phyloP scores from a whole-genome alignment of 2,113 vertebrate genomes.

The Sterrhoptilus dennistouni region DNA sequence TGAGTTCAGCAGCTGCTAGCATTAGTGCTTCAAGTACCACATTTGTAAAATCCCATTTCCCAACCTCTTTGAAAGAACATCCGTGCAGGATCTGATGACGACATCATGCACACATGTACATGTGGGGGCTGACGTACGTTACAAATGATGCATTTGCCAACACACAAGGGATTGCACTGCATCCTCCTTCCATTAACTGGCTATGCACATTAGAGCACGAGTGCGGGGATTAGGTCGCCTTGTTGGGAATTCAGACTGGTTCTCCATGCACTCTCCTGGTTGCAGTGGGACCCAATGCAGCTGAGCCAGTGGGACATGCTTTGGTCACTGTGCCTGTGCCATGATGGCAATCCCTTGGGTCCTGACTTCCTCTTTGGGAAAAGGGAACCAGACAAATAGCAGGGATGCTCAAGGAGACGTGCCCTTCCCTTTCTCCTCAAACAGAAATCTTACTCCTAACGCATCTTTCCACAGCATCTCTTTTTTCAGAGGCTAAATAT shows the following conservation, averaged over 20 bases:
- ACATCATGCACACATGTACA: accelerated
- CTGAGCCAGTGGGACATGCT: accelerated
- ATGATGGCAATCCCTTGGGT: accelerated
- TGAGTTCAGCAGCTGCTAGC: slow-evolving; percentile 23
- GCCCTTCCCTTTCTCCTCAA: neutral
- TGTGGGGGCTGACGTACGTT: neutral
- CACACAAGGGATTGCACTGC: accelerated
- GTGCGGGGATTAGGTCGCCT: neutral
- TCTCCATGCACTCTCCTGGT: neutral
- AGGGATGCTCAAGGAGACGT: accelerated
- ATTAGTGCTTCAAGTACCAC: neutral
- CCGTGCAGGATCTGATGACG: neutral
- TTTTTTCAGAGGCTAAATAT: neutral
- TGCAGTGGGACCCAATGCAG: accelerated
- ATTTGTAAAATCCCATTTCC: neutral
- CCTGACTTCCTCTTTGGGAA: neutral
- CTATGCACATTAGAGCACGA: accelerated
- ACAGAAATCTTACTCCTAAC: neutral
- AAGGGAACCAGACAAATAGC: neutral
- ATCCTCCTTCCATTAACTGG: neutral
- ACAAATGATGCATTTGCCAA: neutral
- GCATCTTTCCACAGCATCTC: neutral
- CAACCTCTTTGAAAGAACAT: neutral
- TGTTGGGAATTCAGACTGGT: accelerated
- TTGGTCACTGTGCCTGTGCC: neutral